These are phyloP conservation scores for Schlechtendalia chinensis DNA, from an alignment of 1,140 invertebrate species.

Conservation along the genomic window DNA sequence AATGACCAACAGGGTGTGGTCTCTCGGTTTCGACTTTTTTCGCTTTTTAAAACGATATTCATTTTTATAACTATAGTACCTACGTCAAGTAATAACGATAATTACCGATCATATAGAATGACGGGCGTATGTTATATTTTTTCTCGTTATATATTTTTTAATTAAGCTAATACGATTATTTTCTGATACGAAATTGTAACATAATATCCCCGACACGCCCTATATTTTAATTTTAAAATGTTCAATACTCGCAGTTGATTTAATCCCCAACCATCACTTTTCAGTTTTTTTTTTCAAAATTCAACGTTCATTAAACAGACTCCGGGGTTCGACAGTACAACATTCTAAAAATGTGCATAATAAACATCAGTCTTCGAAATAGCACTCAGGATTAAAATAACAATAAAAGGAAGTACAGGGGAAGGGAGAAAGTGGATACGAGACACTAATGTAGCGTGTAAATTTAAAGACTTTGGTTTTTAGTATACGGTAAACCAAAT, in stretches of 20 bases:
- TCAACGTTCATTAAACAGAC: conserved; percentile 49
- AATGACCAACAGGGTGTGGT: conserved; percentile 47
- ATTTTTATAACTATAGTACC: conserved; percentile 37
- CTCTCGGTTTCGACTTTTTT: conserved; percentile 24
- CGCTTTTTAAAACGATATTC: conserved; percentile 40
- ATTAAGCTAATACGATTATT: conserved; percentile 50
- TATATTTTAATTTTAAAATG: conserved; percentile 48
- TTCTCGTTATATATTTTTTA: conserved; percentile 42
- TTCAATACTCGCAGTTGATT: conserved; percentile 46
- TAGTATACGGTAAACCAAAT: conserved; percentile 47
- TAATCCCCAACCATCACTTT: conserved; percentile 33
- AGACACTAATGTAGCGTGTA: conserved; percentile 49
- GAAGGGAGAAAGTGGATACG: conserved; percentile 36
- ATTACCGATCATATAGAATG: conserved; percentile 48
- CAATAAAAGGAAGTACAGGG: conserved; percentile 36
- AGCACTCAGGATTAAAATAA: conserved; percentile 49
- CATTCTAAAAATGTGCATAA: conserved; percentile 47
- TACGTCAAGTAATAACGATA: conserved; percentile 46
- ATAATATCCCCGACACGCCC: conserved; percentile 37
- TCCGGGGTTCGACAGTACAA: conserved; percentile 35
- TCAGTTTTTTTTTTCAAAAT: conserved; percentile 35
- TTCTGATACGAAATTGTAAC: conserved; percentile 48
- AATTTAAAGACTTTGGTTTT: conserved; percentile 50
- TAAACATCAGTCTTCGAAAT: conserved; percentile 47
- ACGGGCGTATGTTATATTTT: conserved; percentile 36